A percentile compares a stretch with the other conserved stretches of the same genome.
Evolutionary conservation across 2,888 invertebrate species (phyloP).

Genomic region (Thymelicus lineola): DNA sequence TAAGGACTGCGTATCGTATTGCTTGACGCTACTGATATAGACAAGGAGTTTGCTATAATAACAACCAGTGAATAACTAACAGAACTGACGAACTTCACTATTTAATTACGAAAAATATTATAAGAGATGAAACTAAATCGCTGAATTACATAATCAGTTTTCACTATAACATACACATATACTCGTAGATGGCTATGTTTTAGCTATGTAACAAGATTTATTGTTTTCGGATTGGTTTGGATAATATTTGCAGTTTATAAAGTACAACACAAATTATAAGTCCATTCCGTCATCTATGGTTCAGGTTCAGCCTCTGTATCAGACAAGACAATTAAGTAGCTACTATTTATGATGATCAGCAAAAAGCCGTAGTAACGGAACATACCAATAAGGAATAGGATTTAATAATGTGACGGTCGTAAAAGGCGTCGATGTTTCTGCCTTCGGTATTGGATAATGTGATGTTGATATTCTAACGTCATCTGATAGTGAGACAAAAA

Average conservation of each 20-base stretch:
- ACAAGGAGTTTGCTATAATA: neutral
- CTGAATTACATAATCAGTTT: too few relatives aligned
- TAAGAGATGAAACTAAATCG: too few relatives aligned
- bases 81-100: too few relatives aligned
- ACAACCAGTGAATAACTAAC: neutral
- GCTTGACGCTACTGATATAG: slow-evolving; percentile 1
- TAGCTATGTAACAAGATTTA: too few relatives aligned
- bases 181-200: too few relatives aligned
- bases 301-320: slow-evolving; percentile 32
- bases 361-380: slow-evolving; percentile 72
- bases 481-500: slow-evolving; percentile 16
- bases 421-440: slow-evolving; percentile 55
- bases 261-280: neutral
- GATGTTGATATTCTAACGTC: slow-evolving; percentile 53
- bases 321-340: slow-evolving; percentile 47
- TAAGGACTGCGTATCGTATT: slow-evolving; percentile 29
- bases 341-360: slow-evolving; percentile 51
- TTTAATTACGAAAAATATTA: too few relatives aligned
- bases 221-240: too few relatives aligned
- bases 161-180: too few relatives aligned
- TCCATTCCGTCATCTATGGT: neutral
- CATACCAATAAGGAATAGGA: slow-evolving; percentile 72
- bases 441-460: slow-evolving; percentile 31
- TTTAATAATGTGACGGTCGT: slow-evolving; percentile 72
- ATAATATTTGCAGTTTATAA: too few relatives aligned